These are phyloP conservation scores for Erynnis tages DNA, from an alignment of 2,888 invertebrate genomes.

Conservation along the genomic window DNA sequence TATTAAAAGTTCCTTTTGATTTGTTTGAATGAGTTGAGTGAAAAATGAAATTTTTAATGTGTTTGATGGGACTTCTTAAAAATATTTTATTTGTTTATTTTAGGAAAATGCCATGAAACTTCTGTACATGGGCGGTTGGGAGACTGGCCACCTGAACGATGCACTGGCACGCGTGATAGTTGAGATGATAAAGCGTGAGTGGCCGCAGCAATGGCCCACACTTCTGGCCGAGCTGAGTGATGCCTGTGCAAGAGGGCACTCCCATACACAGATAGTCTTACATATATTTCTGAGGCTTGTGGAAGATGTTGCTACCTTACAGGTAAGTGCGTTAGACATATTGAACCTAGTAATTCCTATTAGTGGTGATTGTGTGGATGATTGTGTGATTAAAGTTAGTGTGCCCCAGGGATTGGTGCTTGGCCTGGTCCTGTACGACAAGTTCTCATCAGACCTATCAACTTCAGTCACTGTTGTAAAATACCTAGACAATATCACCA, in stretches of 20 bases:
- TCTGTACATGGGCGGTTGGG: conserved; percentile 88
- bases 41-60: too few species aligned
- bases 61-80: too few species aligned
- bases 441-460: too few species aligned
- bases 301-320: conserved; percentile 95
- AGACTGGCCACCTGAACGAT: conserved; percentile 90
- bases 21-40: too few species aligned
- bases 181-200: conserved; percentile 97
- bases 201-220: conserved; percentile 98
- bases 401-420: too few species aligned
- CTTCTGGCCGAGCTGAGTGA: conserved; percentile 91
- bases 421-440: too few species aligned
- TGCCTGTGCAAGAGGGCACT: conserved; percentile 90
- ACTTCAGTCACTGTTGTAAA: too few species aligned
- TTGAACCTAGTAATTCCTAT: too few species aligned
- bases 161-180: conserved; percentile 95
- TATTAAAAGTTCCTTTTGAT: too few species aligned
- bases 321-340: conserved; percentile 68
- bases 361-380: too few species aligned
- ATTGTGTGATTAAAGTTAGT: too few species aligned
- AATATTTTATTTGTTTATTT: background rate
- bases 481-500: too few species aligned
- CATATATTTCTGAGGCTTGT: conserved; percentile 93
- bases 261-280: conserved; percentile 94
- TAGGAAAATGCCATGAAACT: conserved; percentile 94